phyloP scores from a whole-genome alignment of 2,113 vertebrate species.

The Rhinopomastus cyanomelas region DNA sequence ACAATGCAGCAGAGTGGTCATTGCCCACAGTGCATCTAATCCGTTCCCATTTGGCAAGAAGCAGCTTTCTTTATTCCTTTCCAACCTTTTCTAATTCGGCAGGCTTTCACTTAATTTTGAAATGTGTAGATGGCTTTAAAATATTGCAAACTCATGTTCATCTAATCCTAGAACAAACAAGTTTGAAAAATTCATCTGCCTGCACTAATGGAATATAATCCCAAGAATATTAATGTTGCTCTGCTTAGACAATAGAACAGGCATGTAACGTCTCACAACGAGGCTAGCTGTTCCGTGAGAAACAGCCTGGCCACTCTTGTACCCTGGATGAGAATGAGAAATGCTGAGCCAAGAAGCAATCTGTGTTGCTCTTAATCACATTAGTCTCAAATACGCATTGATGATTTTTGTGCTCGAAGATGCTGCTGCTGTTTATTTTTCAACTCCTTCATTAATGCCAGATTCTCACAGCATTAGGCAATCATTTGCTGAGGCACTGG shows the following conservation, averaged over 20 bases:
- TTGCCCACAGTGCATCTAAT: background rate
- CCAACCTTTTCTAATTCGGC: background rate
- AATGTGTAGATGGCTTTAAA: constrained; percentile 16
- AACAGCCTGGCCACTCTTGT: background rate
- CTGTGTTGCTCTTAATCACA: constrained; percentile 33
- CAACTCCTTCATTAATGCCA: constrained; percentile 60
- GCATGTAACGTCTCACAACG: background rate
- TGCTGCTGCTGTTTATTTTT: constrained; percentile 56
- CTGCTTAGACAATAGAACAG: background rate
- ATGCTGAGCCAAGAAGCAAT: background rate
- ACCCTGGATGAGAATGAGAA: constrained; percentile 21
- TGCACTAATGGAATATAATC: constrained; percentile 53
- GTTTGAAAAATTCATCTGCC: constrained; percentile 45
- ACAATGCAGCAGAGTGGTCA: background rate
- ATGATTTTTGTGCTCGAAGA: constrained; percentile 36
- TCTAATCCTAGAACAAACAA: constrained; percentile 48
- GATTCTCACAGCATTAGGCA: constrained; percentile 2
- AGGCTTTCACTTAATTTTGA: constrained; percentile 15
- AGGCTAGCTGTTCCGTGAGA: background rate
- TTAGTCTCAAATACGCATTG: constrained; percentile 49
- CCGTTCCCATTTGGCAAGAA: background rate
- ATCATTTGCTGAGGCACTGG: constrained; percentile 21
- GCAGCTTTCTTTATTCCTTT: background rate
- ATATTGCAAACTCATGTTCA: constrained; percentile 39
- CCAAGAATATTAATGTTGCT: constrained; percentile 41